Evolutionary conservation across 2,113 vertebrate genomes (phyloP).

Genomic region (Clupea harengus): DNA sequence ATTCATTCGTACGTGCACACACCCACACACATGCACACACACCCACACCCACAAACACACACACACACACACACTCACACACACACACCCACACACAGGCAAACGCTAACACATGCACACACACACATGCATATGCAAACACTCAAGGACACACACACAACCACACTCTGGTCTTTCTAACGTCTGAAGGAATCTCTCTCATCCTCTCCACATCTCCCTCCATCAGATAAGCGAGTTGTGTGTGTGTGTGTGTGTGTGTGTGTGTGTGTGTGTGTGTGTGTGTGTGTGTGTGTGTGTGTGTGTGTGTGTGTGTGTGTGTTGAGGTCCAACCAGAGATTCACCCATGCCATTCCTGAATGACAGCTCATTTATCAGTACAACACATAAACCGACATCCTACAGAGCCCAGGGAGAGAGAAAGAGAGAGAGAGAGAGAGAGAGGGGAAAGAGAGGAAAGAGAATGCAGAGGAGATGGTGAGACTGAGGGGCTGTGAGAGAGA

Average conservation of each 20-base stretch:
- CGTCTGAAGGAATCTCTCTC: slow-evolving; percentile 2
- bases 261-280: background rate
- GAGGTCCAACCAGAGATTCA: background rate
- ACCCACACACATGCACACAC: background rate
- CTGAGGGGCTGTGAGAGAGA: too few species aligned
- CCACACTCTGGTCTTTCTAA: background rate
- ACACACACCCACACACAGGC: background rate
- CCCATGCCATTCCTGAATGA: background rate
- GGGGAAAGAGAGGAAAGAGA: too few species aligned
- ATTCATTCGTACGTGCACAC: background rate
- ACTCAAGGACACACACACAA: background rate
- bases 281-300: background rate
- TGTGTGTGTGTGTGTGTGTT: background rate
- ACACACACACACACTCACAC: slow-evolving; percentile 13
- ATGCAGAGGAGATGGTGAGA: too few species aligned
- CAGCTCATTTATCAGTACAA: background rate
- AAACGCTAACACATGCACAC: background rate
- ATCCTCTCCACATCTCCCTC: background rate
- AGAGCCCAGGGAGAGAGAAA: background rate
- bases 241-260: background rate
- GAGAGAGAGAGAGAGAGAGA: background rate
- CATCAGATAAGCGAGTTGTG: background rate
- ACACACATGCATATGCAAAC: background rate
- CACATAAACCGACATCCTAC: background rate
- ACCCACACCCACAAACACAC: background rate